Evolutionary conservation across 2,888 invertebrate genomes (phyloP), one percentile per base, ranked within the genome.

Genomic region (Macropis europaea): DNA sequence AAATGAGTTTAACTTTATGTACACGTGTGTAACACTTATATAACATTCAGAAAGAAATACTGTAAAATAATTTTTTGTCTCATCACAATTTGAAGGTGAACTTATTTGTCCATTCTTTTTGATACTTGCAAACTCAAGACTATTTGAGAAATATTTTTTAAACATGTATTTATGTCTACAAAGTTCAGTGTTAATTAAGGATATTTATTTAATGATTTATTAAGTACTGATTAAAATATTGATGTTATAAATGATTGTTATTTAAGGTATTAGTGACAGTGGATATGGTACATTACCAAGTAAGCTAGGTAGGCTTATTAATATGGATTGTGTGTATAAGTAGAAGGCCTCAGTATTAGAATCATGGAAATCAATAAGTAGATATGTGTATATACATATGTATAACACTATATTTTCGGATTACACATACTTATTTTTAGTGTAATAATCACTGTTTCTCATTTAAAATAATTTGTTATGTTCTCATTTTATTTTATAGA

Each of bases 361-460:
- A 82, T 83, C 59, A 76, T 78, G 71, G 66, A 82, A 77, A 84
- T 84, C 81, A 79, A 86, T 83, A 81, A 73, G 56, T 68, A 69
- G 68, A 61, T 53, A 28, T 13, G 24, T 52, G 56, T 59, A 32
- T 48, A 57, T 17, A 48, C 22, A 53, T 53, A 34, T 34, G 26
- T 61, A 61, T 42, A 61, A 60, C 38, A 60, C 47, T 48, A 15
- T 67, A 48, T 52, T 59, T 48, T 28, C 40, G 62, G 34, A 63
- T 62, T 57, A 57, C 6, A 43, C 17, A 26, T 52, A n/a, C n/a
- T 36, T 24, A 40, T 24, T 47, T 36, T 59, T 53, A 45, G 28
- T 43, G 15, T 61, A n/a, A n/a, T n/a, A n/a, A n/a, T n/a, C n/a
- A n/a, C n/a, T n/a, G n/a, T 52, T 24, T 17, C 2, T 52, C 19